Conservation (phyloP, 2,113 vertebrate genomes). For the Sula dactylatra region DNA sequence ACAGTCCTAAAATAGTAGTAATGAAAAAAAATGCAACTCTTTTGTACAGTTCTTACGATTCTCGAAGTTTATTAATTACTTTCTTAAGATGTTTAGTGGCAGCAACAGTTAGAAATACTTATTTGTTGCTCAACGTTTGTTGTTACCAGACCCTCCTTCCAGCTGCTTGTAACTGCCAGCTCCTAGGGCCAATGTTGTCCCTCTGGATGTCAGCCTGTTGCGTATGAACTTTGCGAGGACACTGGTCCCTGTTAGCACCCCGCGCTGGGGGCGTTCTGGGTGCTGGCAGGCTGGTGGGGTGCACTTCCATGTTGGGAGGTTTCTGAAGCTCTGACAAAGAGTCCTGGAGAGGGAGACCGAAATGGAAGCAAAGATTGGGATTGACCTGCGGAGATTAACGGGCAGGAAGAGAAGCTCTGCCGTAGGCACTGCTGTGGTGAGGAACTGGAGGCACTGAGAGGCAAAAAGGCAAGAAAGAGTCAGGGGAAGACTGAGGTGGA, state of each 20-base stretch:
- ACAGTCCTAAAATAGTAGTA: neutral
- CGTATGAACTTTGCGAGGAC: neutral
- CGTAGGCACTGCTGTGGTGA: neutral
- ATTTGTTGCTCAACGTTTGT: neutral
- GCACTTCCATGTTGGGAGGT: neutral
- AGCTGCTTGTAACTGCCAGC: neutral
- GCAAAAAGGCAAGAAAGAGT: neutral
- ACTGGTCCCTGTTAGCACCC: neutral
- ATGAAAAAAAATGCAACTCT: too few relatives aligned
- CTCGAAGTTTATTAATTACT: neutral
- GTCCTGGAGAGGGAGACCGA: neutral
- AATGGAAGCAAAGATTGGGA: neutral
- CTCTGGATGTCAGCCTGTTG: neutral
- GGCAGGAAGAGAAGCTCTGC: neutral
- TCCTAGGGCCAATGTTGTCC: neutral
- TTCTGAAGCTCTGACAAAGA: neutral
- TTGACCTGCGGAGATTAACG: rapidly evolving
- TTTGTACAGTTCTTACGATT: neutral
- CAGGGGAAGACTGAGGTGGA: neutral
- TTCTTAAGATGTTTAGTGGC: neutral
- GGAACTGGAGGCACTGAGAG: neutral
- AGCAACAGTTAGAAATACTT: neutral
- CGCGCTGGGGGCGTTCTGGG: neutral
- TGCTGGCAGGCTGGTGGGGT: neutral
- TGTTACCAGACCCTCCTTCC: neutral